A percentile compares a stretch with the other conserved stretches of the same genome.
Evolutionary conservation across 92 coral and sea anemone genomes (phyloP).

Genomic region (Siderastrea siderea): DNA sequence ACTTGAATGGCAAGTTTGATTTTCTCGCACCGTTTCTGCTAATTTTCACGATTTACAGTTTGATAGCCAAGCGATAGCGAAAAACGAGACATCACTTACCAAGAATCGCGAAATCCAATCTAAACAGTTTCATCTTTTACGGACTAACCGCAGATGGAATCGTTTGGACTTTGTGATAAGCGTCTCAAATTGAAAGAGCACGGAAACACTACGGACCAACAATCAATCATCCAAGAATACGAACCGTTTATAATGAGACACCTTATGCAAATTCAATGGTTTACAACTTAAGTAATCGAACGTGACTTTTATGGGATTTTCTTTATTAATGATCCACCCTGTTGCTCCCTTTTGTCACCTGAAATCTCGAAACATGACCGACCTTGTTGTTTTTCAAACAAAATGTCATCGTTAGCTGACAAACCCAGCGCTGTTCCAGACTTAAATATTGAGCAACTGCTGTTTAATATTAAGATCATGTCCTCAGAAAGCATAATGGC

Average conservation of each 20-base stretch:
- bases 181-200: conserved; percentile 1
- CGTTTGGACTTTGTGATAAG: conserved; percentile 10
- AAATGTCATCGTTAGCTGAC: not conserved
- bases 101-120: not conserved
- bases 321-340: conserved; percentile 4
- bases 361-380: not conserved
- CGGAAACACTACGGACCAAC: not conserved
- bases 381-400: not conserved
- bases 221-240: not conserved
- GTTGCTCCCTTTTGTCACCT: not conserved
- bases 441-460: not conserved
- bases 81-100: conserved; percentile 1
- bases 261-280: conserved; percentile 8
- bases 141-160: not conserved
- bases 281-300: not conserved
- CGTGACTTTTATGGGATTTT: not conserved
- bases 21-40: not conserved
- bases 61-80: not conserved
- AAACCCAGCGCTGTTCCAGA: conserved; percentile 8
- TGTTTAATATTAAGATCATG: conserved; percentile 20
- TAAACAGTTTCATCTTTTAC: not conserved
- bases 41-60: not conserved
- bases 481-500: not conserved
- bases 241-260: conserved; percentile 1
- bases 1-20: too few species aligned